Evolutionary conservation across 2,797 vertebrate genomes (phyloP), one percentile per base, ranked within the genome.

Genomic region (Acestrorhynchus altus): DNA sequence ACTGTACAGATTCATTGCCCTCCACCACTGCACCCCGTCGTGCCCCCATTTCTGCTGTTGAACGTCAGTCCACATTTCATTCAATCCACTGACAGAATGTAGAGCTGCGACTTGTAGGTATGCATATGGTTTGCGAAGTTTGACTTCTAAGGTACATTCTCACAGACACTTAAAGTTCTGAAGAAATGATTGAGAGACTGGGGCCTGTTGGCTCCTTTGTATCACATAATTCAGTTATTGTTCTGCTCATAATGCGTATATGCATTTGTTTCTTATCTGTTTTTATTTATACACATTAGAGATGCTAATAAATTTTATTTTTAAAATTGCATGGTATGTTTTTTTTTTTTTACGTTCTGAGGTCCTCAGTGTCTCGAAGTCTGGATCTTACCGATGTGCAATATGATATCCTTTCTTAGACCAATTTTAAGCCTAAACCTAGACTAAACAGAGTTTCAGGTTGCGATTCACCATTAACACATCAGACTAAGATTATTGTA

Each of bases 291-390:
- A 94, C 94, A 96, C 93, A 93, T 83, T 87, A 88, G 82, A 92
- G 92, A 94, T 92, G 93, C 92, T 94, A 95, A 94, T 96, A 95
- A 95, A 95, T 95, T 95, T 95, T 94, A 96, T 96, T 98, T 98
- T 95, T 94, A 93, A 95, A 94, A 94, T 89, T 94, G 94, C 87
- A 87, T 87, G 83, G 88, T 80, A 84, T 24, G 39, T 52, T 68
- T 63, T 24, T 51, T 35, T 35, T 39, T 40, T 49, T 13, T 28
- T 16, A 28, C 26, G 56, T 26, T 28, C 12, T 65, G 42, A 44
- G 47, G 61, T 35, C 18, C 24, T 63, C 5, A 6, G 31, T 59
- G 4, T 28, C 12, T 59, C 16, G 28, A 61, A 39, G 11, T 24
- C 57, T 8, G 0, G 35, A 5, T 39, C 12, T 8, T 6, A n/a